phyloP scores from a whole-genome alignment of 2,797 vertebrate genomes.

The Gephyroberyx darwinii region DNA sequence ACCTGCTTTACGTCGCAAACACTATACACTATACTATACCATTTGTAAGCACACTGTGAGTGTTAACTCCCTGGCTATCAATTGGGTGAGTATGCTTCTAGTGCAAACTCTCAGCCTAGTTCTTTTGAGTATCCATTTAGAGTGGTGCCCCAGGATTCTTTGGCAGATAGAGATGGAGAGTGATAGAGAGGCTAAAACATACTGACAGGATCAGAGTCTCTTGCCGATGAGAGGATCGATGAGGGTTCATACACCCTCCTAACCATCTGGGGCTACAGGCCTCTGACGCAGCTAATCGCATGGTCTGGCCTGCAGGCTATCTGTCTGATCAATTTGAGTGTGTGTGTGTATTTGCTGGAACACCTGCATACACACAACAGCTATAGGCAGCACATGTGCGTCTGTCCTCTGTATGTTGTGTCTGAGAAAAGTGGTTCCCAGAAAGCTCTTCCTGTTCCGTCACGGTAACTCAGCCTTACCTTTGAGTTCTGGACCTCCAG shows the following conservation, averaged over 20 bases:
- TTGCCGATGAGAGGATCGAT: conserved; percentile 67
- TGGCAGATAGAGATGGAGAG: conserved; percentile 48
- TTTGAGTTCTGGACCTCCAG: conserved; percentile 97
- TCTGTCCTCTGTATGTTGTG: background rate
- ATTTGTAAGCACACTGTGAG: background rate
- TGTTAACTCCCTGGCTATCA: background rate
- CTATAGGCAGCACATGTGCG: background rate
- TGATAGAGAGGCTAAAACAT: conserved; percentile 65
- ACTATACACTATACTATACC: background rate
- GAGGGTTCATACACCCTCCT: conserved; percentile 64
- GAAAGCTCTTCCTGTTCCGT: conserved; percentile 4
- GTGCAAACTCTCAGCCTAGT: background rate
- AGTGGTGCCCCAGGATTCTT: conserved; percentile 34
- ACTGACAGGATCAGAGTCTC: conserved; percentile 68
- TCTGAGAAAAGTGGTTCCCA: background rate
- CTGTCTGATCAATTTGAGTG: conserved; percentile 19
- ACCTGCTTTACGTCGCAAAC: background rate
- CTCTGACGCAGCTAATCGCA: conserved; percentile 59
- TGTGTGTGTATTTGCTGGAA: conserved; percentile 19
- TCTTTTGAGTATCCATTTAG: conserved; percentile 11
- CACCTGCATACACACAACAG: background rate
- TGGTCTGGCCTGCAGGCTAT: conserved; percentile 48
- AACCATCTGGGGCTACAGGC: conserved; percentile 49
- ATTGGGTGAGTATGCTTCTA: background rate
- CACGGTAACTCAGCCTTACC: conserved; percentile 78